These are phyloP conservation scores for Ips nitidus DNA, from an alignment of 1,140 invertebrate species.

Conservation along the genomic window DNA sequence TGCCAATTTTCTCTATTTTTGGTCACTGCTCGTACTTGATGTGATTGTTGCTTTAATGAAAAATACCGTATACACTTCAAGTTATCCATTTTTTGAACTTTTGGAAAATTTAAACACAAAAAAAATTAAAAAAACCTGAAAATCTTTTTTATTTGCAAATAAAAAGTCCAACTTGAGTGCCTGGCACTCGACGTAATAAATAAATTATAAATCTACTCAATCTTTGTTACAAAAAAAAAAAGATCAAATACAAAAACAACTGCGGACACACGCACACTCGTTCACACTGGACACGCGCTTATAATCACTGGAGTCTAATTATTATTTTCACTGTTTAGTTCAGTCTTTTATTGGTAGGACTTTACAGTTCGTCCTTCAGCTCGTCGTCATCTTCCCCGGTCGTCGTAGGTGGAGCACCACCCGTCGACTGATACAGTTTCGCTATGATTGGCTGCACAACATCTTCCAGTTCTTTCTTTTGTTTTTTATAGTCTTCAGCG, in stretches of 20 bases:
- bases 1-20: no score
- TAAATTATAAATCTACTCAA: conserved; percentile 30
- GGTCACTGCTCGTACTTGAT: no score
- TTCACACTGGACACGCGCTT: neutral
- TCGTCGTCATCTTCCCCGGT: conserved; percentile 67
- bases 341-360: neutral
- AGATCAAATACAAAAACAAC: conserved; percentile 25
- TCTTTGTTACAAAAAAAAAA: conserved; percentile 32
- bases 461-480: conserved; percentile 96
- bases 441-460: conserved; percentile 97
- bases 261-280: conserved; percentile 22
- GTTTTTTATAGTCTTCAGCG: conserved; percentile 90
- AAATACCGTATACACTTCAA: no score
- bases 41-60: no score
- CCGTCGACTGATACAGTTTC: conserved; percentile 90
- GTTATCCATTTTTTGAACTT: no score
- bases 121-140: neutral
- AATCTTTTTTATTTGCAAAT: conserved; percentile 31
- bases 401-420: conserved; percentile 71
- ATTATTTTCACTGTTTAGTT: conserved; percentile 31
- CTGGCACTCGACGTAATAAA: conserved; percentile 34
- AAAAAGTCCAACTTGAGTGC: conserved; percentile 30
- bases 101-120: no score
- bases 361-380: conserved; percentile 86
- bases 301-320: conserved; percentile 21